Base-by-base conservation (phyloP, 2,113 vertebrate species). In the Cnemophilus loriae region DNA sequence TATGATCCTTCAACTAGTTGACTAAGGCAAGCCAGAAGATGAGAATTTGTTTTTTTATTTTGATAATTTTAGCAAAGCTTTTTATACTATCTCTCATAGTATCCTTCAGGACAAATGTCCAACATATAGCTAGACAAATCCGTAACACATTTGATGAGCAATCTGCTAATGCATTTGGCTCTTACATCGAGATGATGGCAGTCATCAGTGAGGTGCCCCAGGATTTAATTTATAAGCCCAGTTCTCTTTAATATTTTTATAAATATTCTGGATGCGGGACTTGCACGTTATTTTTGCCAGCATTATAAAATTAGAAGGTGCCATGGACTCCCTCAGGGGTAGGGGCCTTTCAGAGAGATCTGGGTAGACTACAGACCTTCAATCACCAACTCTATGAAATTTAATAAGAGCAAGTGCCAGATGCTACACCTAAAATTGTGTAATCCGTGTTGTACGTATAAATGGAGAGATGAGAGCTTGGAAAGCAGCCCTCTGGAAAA, bases 81-180 rank as follows among this genome's bases (percentile, higher is more conserved):
- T 69, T 76, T 9, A 13, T 41, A 30, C 6, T 30, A 4, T 65
- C 16, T 50, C 6, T 60, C 22, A 67, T 4, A 42, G 6, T 42
- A 5, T 16, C 16, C 4, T 56, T 60, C 56, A 33, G 21, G 41
- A 60, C 6, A 44, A 52, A 47, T 39, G 22, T 44, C 32, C n/a
- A 64, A 6, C 39, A 39, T 13, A n/a, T 11, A 63, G 12, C 5
- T 16, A 80, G 6, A 41, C 3, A 71, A 61, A 22, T 33, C 15
- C 19, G 16, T 28, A 30, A 49, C 11, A 23, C 0, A 2, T 22
- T 60, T 46, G 10, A 17, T n/a, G 13, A 77, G 6, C 3, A 55
- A 46, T 7, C 2, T 3, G 13, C 5, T 44, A 16, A 33, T 3
- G 1, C 9, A 10, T 90, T 1, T 2, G 17, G 10, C 3, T 87